Conservation (phyloP, 1,140 invertebrate species). For the Lepidurus apus region DNA sequence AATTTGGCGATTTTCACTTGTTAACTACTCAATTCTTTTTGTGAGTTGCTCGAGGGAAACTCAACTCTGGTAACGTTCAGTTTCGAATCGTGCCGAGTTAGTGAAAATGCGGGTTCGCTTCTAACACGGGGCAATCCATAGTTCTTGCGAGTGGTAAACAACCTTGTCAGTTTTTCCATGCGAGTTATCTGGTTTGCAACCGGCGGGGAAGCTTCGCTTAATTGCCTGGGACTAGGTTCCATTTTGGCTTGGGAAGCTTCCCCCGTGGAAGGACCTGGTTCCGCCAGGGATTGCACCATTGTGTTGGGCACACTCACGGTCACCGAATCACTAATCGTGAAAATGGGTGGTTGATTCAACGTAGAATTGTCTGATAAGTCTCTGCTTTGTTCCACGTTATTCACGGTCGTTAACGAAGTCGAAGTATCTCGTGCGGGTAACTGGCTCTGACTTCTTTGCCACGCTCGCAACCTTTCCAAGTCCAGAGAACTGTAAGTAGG, state of each 20-base stretch:
- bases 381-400: neutral
- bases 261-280: neutral
- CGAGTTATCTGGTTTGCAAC: conserved; percentile 23
- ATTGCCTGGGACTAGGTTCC: neutral
- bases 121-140: neutral
- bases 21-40: conserved; percentile 25
- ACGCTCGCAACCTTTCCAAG: conserved; percentile 22
- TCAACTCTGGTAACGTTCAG: neutral
- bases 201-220: neutral
- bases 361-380: neutral
- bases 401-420: neutral
- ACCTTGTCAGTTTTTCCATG: neutral
- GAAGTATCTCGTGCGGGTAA: neutral
- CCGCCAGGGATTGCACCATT: too few species aligned
- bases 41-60: conserved; percentile 22
- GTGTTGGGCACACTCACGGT: neutral
- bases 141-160: neutral
- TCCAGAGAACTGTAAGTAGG: conserved; percentile 32
- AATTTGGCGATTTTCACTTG: neutral
- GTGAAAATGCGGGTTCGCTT: conserved; percentile 16
- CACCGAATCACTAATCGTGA: neutral
- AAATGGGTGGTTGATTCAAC: neutral
- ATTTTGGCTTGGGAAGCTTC: neutral
- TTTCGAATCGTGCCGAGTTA: neutral
- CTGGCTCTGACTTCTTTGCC: conserved; percentile 14